Conservation (phyloP, 2,113 vertebrate species). For the Epinephelus lanceolatus region DNA sequence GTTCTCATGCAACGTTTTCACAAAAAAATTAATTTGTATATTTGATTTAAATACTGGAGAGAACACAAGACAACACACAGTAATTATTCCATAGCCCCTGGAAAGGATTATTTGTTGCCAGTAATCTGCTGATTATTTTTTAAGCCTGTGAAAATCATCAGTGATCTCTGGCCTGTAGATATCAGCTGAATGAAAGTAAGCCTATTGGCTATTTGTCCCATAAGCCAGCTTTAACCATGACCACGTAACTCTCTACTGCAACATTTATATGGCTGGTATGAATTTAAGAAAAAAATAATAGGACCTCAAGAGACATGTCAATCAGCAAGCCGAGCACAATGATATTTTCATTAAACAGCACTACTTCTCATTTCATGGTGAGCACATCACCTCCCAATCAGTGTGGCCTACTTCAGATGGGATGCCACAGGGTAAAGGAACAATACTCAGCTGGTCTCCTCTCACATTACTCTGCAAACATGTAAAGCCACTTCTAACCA, state of each 20-base stretch:
- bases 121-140: background rate
- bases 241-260: background rate
- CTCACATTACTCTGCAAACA: background rate
- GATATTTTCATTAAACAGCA: constrained; percentile 19
- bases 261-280: constrained; percentile 12
- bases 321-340: constrained; percentile 2
- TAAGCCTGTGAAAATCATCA: background rate
- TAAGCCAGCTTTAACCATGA: background rate
- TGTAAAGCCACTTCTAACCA: background rate
- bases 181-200: background rate
- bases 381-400: background rate
- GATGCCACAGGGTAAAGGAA: constrained; percentile 2
- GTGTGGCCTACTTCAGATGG: background rate
- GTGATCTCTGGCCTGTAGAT: background rate
- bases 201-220: background rate
- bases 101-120: background rate
- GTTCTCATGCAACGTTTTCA: background rate
- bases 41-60: background rate
- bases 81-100: background rate
- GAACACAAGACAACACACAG: background rate
- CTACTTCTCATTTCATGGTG: constrained; percentile 26
- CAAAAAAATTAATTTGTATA: background rate
- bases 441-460: background rate
- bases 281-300: constrained; percentile 19
- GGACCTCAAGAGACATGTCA: constrained; percentile 45